Base-by-base conservation (phyloP, 1,140 invertebrate species). In the Drosophila tsacasi region DNA sequence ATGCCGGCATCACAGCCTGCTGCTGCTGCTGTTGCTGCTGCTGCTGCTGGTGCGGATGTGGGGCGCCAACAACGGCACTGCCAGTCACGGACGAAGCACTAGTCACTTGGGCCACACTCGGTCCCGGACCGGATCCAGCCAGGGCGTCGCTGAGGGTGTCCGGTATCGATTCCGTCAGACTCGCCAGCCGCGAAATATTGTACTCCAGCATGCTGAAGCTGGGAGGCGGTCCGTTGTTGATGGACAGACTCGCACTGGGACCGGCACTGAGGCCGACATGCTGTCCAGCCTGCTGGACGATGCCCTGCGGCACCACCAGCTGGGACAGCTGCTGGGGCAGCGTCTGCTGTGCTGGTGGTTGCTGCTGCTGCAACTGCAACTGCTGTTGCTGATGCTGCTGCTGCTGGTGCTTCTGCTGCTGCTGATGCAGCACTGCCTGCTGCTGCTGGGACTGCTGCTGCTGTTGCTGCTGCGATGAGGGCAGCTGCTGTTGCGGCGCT, bases 111-210 rank as follows among this genome's bases (percentile, higher is more conserved):
- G 55, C 21, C 6, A 73, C 71, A 52, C 39, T 74, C 21, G 67
- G 27, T 10, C 37, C 71, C 21, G 78, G 39, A 13, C 64, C 76
- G n/a, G 78, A 37, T 17, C 68, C 76, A 13, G 66, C 57, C 90
- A 83, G 93, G 73, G 83, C 90, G 90, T 81, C 94, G 63, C 67
- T 93, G 80, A 81, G 85, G 69, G 78, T 93, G 93, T 83, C 94
- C 77, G 66, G 77, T 27, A 94, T 94, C 7, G 94, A 96, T 89
- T 96, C 96, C 6, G 96, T 96, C 71, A 97, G 94, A 79, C 95
- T 97, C 19, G 96, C 97, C 81, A 97, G 92, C 83, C 97, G 96
- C 57, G 96, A 96, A 66, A 97, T 93, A 94, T 97, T 97, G 85
- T 97, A 97, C 91, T 97, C 97, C 50, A 96, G 96, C 93, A 97